phyloP scores from a whole-genome alignment of 2,113 vertebrate species.

The Okapia johnstoni region DNA sequence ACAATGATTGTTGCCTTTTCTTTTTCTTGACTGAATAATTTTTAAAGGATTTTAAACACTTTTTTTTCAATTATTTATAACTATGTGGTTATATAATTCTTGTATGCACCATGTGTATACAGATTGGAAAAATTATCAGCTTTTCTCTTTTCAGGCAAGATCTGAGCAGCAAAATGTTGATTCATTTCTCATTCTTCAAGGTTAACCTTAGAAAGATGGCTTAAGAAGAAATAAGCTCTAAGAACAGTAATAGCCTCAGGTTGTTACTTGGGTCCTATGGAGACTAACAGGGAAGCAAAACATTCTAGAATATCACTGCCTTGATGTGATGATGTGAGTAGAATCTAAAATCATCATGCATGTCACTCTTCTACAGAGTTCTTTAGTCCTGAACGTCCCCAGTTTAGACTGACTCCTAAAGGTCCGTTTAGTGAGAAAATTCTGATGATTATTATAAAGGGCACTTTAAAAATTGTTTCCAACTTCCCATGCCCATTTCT shows the following conservation, averaged over 20 bases:
- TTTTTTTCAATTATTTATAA: not conserved
- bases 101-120: not conserved
- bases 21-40: not conserved
- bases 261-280: not conserved
- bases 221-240: not conserved
- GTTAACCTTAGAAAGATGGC: slow-evolving; percentile 9
- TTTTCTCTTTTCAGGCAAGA: not conserved
- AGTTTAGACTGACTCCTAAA: not conserved
- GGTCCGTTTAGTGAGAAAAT: not conserved
- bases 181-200: not conserved
- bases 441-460: not conserved
- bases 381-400: not conserved
- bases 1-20: not conserved
- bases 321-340: not conserved
- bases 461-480: not conserved
- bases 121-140: not conserved
- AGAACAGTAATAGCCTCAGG: not conserved
- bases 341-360: not conserved
- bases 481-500: not conserved
- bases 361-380: not conserved
- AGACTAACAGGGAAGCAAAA: not conserved
- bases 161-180: not conserved
- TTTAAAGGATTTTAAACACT: not conserved
- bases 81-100: not conserved
- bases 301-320: not conserved